Evolutionary conservation across 2,113 vertebrate species (phyloP), one percentile per base, ranked within the genome.

Genomic region (Salvelinus sp.): DNA sequence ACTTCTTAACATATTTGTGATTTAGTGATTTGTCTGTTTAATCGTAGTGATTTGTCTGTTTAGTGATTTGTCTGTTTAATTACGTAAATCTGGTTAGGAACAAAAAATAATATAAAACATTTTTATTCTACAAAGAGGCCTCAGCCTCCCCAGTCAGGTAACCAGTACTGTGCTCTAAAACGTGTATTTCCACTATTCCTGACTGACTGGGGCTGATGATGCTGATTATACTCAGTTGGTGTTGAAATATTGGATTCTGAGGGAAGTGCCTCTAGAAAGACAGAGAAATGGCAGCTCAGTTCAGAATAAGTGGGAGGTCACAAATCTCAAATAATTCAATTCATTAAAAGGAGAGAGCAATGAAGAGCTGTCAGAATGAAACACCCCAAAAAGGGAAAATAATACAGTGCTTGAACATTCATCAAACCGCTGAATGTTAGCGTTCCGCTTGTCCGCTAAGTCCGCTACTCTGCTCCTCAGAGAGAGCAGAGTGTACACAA

Each of bases 311-410:
- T 72, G 76, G 76, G 6, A 27, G 65, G 57, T 77, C 71, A 65
- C 9, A 0, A 10, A 74, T 76, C 74, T 85, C 78, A 87, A 90
- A 80, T 22, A 77, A 83, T 30, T 73, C 80, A 86, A 83, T 88
- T 82, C 83, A 70, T 85, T 88, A 75, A 84, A 87, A 84, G 66
- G 76, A 86, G 38, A 72, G 74, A 57, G 74, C 78, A 81, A 87
- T 80, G 78, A 79, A 75, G 70, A 69, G 50, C 67, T 85, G 82
- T 69, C 69, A 48, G 48, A 38, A 74, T 57, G 72, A 72, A 84
- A 77, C 62, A 71, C 81, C 77, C 73, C 76, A 72, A 85, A 84
- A 78, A 79, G 65, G 69, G 74, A 73, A 82, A 85, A 86, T 88
- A 75, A 86, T 83, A 86, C 71, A 86, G 14, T 0, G 9, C 76